Percentiles rank a stretch among this genome's conserved stretches.
These are phyloP conservation scores for Heterotis niloticus DNA, from an alignment of 2,113 vertebrate genomes.

Conservation along the genomic window DNA sequence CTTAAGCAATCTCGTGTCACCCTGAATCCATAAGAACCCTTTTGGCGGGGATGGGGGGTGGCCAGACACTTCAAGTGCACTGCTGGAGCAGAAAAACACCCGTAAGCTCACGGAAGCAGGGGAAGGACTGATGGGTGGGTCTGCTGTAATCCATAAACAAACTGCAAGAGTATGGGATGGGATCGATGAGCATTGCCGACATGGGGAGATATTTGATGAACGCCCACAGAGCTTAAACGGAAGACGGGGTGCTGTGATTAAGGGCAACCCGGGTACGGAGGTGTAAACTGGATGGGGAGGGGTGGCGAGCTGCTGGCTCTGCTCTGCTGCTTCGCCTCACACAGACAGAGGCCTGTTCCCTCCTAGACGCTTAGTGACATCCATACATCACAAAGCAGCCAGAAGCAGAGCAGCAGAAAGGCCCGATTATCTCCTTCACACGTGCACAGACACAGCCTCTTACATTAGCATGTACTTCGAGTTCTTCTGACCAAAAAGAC, in stretches of 20 bases:
- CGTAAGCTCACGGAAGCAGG: too few species aligned
- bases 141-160: too few species aligned
- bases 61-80: background rate
- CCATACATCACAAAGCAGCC: background rate
- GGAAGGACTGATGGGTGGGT: background rate
- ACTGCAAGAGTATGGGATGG: background rate
- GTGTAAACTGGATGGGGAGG: too few species aligned
- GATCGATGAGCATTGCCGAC: background rate
- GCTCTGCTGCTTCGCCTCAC: too few species aligned
- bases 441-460: background rate
- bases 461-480: too few species aligned
- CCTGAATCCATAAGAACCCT: slow-evolving; percentile 5
- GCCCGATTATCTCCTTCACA: background rate
- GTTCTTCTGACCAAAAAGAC: too few species aligned
- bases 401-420: background rate
- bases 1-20: slow-evolving; percentile 49
- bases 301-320: too few species aligned
- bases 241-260: too few species aligned
- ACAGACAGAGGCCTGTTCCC: slow-evolving; percentile 8
- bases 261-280: too few species aligned
- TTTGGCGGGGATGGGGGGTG: too few species aligned
- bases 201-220: background rate
- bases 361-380: slow-evolving; percentile 15
- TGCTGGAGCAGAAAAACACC: too few species aligned
- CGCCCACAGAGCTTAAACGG: background rate